Evolutionary conservation across 2,113 vertebrate genomes (phyloP).

Genomic region (Gobio gobio): DNA sequence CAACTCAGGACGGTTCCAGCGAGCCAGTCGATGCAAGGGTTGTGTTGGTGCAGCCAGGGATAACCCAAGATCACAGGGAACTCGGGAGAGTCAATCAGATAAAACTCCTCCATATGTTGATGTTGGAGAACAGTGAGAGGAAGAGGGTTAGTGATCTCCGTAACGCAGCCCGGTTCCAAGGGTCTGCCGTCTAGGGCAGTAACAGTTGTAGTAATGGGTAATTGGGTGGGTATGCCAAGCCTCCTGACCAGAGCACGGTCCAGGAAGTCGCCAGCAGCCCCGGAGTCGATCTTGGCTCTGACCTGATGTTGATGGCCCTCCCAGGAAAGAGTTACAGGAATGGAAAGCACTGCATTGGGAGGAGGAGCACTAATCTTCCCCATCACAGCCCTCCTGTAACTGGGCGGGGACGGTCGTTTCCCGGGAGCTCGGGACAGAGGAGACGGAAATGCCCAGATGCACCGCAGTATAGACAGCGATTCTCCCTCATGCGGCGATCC

Average conservation of each 20-base stretch:
- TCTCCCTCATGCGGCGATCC: too few species aligned
- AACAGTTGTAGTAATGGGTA: background rate
- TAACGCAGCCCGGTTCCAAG: background rate
- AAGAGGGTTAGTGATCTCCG: background rate
- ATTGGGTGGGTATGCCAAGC: background rate
- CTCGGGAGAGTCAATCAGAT: background rate
- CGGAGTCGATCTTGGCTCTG: background rate
- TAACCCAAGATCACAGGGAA: background rate
- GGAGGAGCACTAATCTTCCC: too few species aligned
- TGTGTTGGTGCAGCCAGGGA: background rate
- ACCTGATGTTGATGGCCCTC: too few species aligned
- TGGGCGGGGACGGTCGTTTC: too few species aligned
- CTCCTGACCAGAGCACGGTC: background rate
- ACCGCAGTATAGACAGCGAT: too few species aligned
- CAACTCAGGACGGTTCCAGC: background rate
- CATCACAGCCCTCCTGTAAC: too few species aligned
- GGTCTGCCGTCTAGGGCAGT: background rate
- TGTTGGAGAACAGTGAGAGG: background rate
- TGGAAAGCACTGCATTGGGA: too few species aligned
- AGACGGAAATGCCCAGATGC: too few species aligned
- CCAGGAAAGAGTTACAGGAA: too few species aligned
- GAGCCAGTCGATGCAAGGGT: background rate
- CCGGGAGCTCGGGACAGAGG: too few species aligned
- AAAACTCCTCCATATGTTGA: background rate
- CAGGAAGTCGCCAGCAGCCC: background rate